These are phyloP conservation scores for Mylabris phalerata DNA, from an alignment of 1,140 invertebrate genomes.

Conservation along the genomic window DNA sequence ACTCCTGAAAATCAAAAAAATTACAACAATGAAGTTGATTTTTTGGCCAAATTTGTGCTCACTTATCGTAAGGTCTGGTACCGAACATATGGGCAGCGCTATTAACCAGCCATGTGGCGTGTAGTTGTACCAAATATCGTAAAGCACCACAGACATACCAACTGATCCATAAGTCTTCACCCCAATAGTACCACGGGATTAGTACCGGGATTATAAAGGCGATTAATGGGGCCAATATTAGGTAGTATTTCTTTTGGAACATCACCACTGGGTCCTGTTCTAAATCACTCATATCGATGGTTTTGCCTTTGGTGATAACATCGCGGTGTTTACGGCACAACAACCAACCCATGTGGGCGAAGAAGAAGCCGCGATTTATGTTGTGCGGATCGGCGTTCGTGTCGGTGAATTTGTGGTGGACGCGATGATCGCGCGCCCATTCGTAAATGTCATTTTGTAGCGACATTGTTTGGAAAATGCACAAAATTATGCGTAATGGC, in stretches of 20 bases:
- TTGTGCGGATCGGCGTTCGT: constrained; percentile 87
- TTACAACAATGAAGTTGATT: too few species aligned
- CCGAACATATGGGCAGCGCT: constrained; percentile 71
- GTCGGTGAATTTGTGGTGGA: constrained; percentile 85
- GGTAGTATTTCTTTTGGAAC: constrained; percentile 54
- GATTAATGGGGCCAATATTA: neutral
- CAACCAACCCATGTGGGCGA: constrained; percentile 59
- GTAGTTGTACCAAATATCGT: constrained; percentile 56
- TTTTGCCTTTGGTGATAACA: constrained; percentile 57
- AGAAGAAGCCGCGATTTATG: constrained; percentile 65
- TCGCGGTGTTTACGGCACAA: constrained; percentile 53
- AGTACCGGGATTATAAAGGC: neutral
- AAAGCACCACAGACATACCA: constrained; percentile 52
- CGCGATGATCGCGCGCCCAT: constrained; percentile 76
- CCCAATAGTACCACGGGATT: constrained; percentile 24
- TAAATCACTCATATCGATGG: constrained; percentile 64
- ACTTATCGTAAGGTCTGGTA: constrained; percentile 65
- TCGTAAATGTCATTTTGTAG: constrained; percentile 63
- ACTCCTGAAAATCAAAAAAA: too few species aligned
- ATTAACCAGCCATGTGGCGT: constrained; percentile 75
- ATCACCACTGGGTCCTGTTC: constrained; percentile 60
- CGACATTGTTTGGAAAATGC: constrained; percentile 50
- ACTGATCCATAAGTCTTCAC: constrained; percentile 48
- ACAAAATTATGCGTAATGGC: constrained; percentile 53
- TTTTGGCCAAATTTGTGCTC: constrained; percentile 28